Evolutionary conservation across 2,888 invertebrate genomes (phyloP).

Genomic region (Camptogramma bilineatum): DNA sequence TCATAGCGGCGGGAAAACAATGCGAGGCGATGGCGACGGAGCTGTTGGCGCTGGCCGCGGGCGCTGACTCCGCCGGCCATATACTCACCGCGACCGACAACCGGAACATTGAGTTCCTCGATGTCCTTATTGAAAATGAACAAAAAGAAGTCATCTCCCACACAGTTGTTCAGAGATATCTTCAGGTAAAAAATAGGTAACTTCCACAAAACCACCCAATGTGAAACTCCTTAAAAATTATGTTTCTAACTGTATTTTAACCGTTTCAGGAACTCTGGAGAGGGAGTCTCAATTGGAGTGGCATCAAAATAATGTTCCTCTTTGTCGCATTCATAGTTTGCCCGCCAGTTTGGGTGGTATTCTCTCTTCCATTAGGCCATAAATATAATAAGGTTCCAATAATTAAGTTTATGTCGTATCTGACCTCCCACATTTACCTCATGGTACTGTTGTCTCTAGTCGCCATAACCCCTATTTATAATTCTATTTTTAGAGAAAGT

Average conservation of each 20-base stretch:
- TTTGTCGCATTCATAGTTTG: constrained; percentile 96
- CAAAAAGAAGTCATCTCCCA: constrained; percentile 99
- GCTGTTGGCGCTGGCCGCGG: constrained; percentile 95
- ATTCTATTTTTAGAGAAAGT: constrained; percentile 90
- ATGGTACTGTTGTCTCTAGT: constrained; percentile 96
- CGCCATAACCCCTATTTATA: constrained; percentile 94
- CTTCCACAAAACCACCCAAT: constrained; percentile 57
- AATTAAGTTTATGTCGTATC: constrained; percentile 99
- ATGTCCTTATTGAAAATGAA: constrained; percentile 98
- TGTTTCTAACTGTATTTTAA: constrained; percentile 25
- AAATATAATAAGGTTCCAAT: constrained; percentile 99
- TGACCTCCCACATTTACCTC: constrained; percentile 99
- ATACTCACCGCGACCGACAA: constrained; percentile 98
- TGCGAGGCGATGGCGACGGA: constrained; percentile 99
- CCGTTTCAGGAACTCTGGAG: constrained; percentile 96
- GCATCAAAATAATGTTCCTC: constrained; percentile 96
- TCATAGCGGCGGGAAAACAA: constrained; percentile 97
- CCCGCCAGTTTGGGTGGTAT: constrained; percentile 98
- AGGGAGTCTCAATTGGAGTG: constrained; percentile 98
- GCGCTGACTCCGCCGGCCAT: constrained; percentile 96
- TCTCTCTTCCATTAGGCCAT: constrained; percentile 97
- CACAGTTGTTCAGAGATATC: constrained; percentile 98
- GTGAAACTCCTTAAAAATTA: constrained; percentile 28
- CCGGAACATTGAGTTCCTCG: constrained; percentile 96
- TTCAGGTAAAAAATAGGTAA: constrained; percentile 91